phyloP scores from a whole-genome alignment of 2,113 vertebrate genomes.

The Setophaga petechia region DNA sequence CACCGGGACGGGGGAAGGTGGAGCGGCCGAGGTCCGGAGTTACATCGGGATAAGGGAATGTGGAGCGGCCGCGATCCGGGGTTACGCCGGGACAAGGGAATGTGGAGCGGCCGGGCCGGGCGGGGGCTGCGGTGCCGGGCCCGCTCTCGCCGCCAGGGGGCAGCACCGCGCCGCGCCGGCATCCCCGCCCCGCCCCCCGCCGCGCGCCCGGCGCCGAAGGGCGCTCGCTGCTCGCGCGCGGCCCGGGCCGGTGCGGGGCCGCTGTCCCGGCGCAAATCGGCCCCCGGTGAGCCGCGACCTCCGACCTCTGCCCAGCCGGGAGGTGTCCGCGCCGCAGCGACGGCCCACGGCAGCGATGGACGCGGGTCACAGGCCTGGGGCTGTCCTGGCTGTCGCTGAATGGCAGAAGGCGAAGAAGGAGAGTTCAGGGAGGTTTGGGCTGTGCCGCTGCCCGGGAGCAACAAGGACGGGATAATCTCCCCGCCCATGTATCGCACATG shows the following conservation, averaged over 20 bases:
- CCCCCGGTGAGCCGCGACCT: accelerated
- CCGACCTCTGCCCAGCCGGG: accelerated
- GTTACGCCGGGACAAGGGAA: too few species aligned
- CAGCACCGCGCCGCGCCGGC: too few species aligned
- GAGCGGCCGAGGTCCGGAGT: too few species aligned
- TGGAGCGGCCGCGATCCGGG: not conserved
- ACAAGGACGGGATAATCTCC: not conserved
- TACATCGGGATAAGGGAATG: too few species aligned
- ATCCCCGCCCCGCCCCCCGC: too few species aligned
- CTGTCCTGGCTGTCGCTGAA: not conserved
- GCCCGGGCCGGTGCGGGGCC: accelerated
- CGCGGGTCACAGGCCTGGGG: accelerated
- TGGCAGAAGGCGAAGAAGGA: accelerated
- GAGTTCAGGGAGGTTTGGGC: not conserved
- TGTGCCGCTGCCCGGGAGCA: accelerated
- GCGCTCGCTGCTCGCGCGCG: accelerated
- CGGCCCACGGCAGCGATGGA: not conserved
- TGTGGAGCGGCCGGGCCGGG: not conserved
- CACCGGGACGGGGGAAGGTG: not conserved
- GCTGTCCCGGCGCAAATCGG: accelerated
- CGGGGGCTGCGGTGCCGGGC: not conserved
- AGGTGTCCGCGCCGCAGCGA: accelerated
- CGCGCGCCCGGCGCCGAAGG: not conserved
- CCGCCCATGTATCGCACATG: accelerated
- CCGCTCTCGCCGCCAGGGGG: not conserved